These are phyloP conservation scores for Lophius piscatorius DNA, from an alignment of 2,113 vertebrate genomes.

Conservation along the genomic window DNA sequence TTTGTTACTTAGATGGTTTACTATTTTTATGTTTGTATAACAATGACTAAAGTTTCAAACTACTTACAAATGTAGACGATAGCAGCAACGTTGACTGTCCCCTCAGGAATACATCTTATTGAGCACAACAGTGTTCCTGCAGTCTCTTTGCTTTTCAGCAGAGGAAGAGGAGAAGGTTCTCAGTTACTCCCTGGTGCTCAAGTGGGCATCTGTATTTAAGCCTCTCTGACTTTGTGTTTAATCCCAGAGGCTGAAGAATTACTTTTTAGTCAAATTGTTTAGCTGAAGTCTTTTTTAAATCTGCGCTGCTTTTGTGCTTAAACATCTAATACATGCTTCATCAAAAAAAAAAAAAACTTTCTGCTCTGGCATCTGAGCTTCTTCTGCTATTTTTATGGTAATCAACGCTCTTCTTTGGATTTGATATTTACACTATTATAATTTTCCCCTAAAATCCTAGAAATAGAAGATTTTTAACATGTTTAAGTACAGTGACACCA, in stretches of 20 bases:
- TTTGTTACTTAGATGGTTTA: too few relatives aligned
- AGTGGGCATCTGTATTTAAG: conserved; percentile 46
- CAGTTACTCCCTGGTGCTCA: conserved; percentile 15
- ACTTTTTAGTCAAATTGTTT: conserved; percentile 38
- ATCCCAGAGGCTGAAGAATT: conserved; percentile 39
- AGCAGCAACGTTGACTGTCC: too few relatives aligned
- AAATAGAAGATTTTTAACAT: too few relatives aligned
- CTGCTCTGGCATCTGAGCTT: not conserved
- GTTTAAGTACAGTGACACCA: too few relatives aligned
- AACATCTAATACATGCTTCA: not conserved
- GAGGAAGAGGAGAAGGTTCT: conserved; percentile 11
- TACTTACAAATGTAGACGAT: too few relatives aligned
- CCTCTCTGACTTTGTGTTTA: conserved; percentile 29
- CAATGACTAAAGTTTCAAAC: too few relatives aligned
- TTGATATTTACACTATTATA: not conserved
- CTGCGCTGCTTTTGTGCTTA: conserved; percentile 28
- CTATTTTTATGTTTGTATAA: too few relatives aligned
- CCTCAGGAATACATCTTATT: not conserved
- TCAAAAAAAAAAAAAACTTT: not conserved
- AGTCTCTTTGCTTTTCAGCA: conserved; percentile 17
- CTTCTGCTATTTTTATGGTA: conserved; percentile 4
- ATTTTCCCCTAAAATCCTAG: not conserved
- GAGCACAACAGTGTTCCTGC: conserved; percentile 28
- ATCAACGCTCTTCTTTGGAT: not conserved
- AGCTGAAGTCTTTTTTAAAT: conserved; percentile 37